Conservation (phyloP, 2,797 vertebrate species). For the Lithobates pipiens region DNA sequence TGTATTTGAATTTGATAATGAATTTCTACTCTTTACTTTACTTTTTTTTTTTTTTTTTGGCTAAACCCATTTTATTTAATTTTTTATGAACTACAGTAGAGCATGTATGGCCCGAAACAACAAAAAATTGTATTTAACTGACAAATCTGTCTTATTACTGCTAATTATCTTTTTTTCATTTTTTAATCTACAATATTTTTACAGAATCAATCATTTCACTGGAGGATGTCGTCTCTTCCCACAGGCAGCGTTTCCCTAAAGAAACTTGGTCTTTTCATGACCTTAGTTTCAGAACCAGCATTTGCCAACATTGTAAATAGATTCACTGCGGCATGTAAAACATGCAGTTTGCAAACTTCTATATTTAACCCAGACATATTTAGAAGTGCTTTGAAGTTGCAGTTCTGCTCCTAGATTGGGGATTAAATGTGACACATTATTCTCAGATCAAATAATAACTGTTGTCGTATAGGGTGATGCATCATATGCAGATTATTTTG, state of each 20-base stretch:
- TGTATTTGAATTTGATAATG: no score
- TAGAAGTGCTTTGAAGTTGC: conserved; percentile 55
- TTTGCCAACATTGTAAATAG: conserved; percentile 54
- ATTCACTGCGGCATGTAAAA: conserved; percentile 55
- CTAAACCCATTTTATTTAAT: no score
- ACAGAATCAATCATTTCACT: not conserved
- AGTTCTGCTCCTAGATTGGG: conserved; percentile 51
- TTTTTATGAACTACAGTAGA: no score
- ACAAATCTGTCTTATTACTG: no score
- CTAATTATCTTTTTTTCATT: not conserved
- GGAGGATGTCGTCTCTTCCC: not conserved
- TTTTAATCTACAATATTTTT: not conserved
- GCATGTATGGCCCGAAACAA: no score
- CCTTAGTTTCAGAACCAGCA: conserved; percentile 35
- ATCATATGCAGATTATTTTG: conserved; percentile 55
- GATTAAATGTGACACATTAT: conserved; percentile 47
- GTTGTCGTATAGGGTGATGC: conserved; percentile 50
- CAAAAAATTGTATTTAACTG: no score
- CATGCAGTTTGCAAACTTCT: conserved; percentile 56
- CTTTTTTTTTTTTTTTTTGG: no score
- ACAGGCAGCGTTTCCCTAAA: not conserved
- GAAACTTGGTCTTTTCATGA: conserved; percentile 32
- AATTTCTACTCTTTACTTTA: no score
- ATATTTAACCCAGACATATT: conserved; percentile 54
- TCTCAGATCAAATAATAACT: conserved; percentile 51